Evolutionary conservation across 1,140 invertebrate genomes (phyloP).

Genomic region (Pemphigus obesinymphae): DNA sequence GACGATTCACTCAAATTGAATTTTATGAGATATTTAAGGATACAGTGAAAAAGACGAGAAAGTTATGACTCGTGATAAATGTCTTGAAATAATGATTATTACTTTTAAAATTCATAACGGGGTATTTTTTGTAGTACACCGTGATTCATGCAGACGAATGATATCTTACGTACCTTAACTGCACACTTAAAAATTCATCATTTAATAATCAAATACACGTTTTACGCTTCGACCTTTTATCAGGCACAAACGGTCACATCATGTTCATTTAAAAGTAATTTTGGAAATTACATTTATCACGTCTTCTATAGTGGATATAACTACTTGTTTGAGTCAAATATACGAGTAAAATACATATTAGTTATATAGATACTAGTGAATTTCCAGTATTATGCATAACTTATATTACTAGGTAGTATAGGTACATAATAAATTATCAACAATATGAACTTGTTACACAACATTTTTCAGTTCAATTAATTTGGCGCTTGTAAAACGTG

Average conservation of each 20-base stretch:
- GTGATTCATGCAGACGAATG: background rate
- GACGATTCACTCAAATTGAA: no score
- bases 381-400: no score
- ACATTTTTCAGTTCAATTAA: background rate
- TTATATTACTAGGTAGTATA: background rate
- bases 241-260: background rate
- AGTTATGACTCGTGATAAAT: no score
- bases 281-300: background rate
- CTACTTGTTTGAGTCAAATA: background rate
- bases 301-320: background rate
- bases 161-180: background rate
- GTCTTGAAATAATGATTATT: background rate
- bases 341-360: no score
- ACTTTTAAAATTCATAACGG: background rate
- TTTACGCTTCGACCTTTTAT: background rate
- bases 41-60: no score
- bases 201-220: background rate
- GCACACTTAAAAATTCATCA: background rate
- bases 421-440: background rate
- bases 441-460: background rate
- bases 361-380: background rate
- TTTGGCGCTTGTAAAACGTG: background rate
- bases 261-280: background rate
- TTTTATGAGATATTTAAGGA: no score
- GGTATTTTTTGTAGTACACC: background rate